phyloP scores from a whole-genome alignment of 2,797 vertebrate genomes.

The Eulemur rubriventer region DNA sequence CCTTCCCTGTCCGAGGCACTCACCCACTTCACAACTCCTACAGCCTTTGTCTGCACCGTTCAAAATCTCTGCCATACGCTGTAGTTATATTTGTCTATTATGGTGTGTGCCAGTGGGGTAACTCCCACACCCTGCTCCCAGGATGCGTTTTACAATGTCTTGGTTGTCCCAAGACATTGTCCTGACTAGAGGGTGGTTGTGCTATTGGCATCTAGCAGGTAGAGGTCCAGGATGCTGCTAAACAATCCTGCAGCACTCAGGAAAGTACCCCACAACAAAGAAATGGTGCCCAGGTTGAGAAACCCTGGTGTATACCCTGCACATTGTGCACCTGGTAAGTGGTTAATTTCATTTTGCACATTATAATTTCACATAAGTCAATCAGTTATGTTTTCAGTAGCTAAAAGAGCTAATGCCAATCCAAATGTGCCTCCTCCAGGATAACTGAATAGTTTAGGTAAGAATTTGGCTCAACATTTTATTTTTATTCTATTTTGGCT shows the following conservation, averaged over 20 bases:
- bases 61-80: background rate
- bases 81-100: background rate
- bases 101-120: background rate
- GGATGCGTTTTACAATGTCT: background rate
- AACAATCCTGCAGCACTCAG: background rate
- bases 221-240: background rate
- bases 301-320: background rate
- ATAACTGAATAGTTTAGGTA: slow-evolving; percentile 27
- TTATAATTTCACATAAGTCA: background rate
- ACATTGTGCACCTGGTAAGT: background rate
- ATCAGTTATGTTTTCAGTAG: background rate
- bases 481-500: slow-evolving; percentile 59
- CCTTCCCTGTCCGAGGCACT: background rate
- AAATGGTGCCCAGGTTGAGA: background rate
- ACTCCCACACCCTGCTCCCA: background rate
- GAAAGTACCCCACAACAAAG: background rate
- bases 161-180: background rate
- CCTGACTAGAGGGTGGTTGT: too few relatives aligned
- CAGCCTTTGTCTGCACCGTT: background rate
- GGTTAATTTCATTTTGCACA: background rate
- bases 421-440: background rate
- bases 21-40: background rate
- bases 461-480: slow-evolving; percentile 48
- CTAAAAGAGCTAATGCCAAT: slow-evolving; percentile 18
- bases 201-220: background rate